These are phyloP conservation scores for Dipus sagitta DNA, from an alignment of 2,797 vertebrate species.

Conservation along the genomic window DNA sequence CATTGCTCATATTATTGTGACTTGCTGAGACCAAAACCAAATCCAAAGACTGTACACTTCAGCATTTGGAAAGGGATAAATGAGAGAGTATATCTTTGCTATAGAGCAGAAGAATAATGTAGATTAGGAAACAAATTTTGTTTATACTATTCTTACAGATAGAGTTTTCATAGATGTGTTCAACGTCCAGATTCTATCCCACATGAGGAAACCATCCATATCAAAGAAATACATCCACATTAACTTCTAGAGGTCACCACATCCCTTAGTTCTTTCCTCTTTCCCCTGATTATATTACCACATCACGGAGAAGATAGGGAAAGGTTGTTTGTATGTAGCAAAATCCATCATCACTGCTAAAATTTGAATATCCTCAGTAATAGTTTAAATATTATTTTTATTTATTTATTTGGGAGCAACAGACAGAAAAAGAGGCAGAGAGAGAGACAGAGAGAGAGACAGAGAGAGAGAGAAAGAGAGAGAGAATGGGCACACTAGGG, in stretches of 20 bases:
- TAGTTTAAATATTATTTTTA: neutral
- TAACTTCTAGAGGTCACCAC: too few relatives aligned
- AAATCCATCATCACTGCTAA: rapidly evolving
- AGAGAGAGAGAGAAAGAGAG: too few relatives aligned
- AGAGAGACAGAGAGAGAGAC: too few relatives aligned
- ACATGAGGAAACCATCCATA: neutral
- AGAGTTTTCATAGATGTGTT: neutral
- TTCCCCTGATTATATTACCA: too few relatives aligned
- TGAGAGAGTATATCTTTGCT: neutral
- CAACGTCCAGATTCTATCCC: neutral
- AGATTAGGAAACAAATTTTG: neutral
- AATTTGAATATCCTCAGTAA: neutral
- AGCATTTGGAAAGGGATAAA: neutral
- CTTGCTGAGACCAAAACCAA: neutral
- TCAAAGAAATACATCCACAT: neutral
- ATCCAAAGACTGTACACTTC: neutral
- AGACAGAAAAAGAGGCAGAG: too few relatives aligned
- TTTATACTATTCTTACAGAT: neutral
- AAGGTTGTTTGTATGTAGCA: neutral
- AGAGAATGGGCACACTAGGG: too few relatives aligned
- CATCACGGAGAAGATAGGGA: neutral
- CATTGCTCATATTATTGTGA: neutral
- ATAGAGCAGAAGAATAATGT: neutral
- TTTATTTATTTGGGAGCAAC: too few relatives aligned
- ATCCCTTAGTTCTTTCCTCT: too few relatives aligned